These are phyloP conservation scores for Corticium candelabrum DNA, from an alignment of 37 sponge, comb jelly and placozoan genomes.

Conservation along the genomic window DNA sequence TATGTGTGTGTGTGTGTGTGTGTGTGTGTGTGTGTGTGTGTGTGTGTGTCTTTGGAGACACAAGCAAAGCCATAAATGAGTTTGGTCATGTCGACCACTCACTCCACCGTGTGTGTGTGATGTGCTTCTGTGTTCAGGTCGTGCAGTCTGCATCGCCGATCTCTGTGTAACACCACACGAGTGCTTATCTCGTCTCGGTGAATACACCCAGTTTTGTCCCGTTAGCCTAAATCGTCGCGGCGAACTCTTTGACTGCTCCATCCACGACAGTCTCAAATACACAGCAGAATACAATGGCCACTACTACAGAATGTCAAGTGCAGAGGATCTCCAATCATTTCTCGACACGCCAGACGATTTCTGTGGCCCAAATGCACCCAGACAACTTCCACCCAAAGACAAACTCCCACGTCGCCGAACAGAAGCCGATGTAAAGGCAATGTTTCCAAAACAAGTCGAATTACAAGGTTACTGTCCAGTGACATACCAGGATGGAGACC, in stretches of 20 bases:
- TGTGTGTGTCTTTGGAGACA: not conserved
- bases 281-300: slow-evolving; percentile 66
- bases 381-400: slow-evolving; percentile 41
- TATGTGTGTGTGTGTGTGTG: too few species aligned
- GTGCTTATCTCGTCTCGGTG: slow-evolving; percentile 61
- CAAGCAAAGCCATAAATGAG: too few species aligned
- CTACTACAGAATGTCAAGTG: slow-evolving; percentile 60
- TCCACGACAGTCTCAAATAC: slow-evolving; percentile 31
- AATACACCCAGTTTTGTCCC: slow-evolving; percentile 76
- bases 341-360: slow-evolving; percentile 54
- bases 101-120: too few species aligned
- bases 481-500: slow-evolving; percentile 69
- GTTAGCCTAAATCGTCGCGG: slow-evolving; percentile 55
- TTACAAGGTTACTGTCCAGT: slow-evolving; percentile 89
- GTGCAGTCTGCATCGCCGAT: slow-evolving; percentile 66
- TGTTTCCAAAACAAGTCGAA: slow-evolving; percentile 79
- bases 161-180: slow-evolving; percentile 83
- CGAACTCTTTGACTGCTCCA: slow-evolving; percentile 80
- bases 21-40: not conserved
- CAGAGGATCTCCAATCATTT: slow-evolving; percentile 48
- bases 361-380: slow-evolving; percentile 38
- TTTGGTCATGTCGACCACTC: too few species aligned
- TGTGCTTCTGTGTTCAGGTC: slow-evolving; percentile 31
- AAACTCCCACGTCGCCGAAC: slow-evolving; percentile 41
- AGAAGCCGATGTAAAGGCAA: slow-evolving; percentile 55